phyloP scores from a whole-genome alignment of 2,888 invertebrate genomes.

The Drosophila diplacantha region DNA sequence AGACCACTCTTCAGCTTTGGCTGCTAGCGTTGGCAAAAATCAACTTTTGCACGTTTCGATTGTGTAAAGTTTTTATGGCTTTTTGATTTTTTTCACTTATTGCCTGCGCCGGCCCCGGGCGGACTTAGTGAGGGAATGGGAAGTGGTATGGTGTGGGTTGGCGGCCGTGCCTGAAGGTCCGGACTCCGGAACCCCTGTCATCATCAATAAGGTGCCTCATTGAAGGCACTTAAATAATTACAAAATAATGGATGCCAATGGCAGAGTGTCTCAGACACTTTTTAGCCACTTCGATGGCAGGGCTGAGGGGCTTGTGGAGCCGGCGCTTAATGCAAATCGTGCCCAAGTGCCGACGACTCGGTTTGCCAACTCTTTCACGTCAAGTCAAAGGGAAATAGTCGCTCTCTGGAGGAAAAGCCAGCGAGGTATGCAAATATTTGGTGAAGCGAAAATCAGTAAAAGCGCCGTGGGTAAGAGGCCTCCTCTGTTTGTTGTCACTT shows the following conservation, averaged over 20 bases:
- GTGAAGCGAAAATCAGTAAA: constrained; percentile 61
- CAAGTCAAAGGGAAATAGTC: constrained; percentile 29
- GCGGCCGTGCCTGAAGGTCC: constrained; percentile 10
- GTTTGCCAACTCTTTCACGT: constrained; percentile 56
- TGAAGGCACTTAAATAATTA: constrained; percentile 70
- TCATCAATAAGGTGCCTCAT: constrained; percentile 42
- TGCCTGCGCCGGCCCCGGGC: constrained; percentile 42
- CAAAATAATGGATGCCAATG: constrained; percentile 65
- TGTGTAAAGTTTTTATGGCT: constrained; percentile 75
- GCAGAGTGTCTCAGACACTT: constrained; percentile 27
- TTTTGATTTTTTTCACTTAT: constrained; percentile 75
- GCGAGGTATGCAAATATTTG: constrained; percentile 62
- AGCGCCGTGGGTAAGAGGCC: constrained; percentile 34
- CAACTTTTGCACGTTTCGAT: constrained; percentile 75
- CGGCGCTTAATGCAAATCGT: constrained; percentile 64
- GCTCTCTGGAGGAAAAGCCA: constrained; percentile 20
- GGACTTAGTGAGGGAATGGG: background rate
- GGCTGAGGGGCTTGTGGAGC: background rate
- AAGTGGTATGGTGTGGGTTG: background rate
- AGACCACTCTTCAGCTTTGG: constrained; percentile 32
- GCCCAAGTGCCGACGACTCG: constrained; percentile 54
- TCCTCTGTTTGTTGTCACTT: constrained; percentile 59
- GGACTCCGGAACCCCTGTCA: constrained; percentile 18
- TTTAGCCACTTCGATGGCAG: constrained; percentile 22
- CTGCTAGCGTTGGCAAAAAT: constrained; percentile 68